A percentile compares a stretch with the other conserved stretches of the same genome.
These are phyloP conservation scores for Cheirogaleus medius DNA, from an alignment of 2,113 vertebrate genomes.

Conservation along the genomic window DNA sequence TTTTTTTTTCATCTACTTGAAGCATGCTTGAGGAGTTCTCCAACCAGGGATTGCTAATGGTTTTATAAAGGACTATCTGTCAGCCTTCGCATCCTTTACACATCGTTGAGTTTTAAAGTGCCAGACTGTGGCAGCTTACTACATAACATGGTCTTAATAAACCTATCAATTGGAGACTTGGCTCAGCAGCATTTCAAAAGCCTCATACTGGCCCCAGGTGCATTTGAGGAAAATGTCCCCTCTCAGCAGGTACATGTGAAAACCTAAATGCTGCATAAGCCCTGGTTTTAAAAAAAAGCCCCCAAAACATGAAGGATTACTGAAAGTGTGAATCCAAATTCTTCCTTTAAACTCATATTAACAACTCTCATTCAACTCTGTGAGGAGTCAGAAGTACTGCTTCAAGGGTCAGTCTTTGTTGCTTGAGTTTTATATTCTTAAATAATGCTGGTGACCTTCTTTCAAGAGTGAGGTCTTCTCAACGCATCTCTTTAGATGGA, in stretches of 20 bases:
- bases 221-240: constrained; percentile 56
- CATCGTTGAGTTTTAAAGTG: constrained; percentile 63
- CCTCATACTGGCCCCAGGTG: constrained; percentile 22
- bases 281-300: constrained; percentile 58
- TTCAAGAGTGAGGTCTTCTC: constrained; percentile 27
- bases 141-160: constrained; percentile 53
- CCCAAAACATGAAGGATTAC: constrained; percentile 44
- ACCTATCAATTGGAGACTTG: constrained; percentile 60
- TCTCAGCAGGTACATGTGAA: constrained; percentile 56
- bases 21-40: constrained; percentile 16
- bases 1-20: constrained; percentile 16
- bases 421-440: constrained; percentile 49
- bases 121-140: constrained; percentile 41
- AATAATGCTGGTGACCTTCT: constrained; percentile 57
- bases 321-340: constrained; percentile 27
- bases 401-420: constrained; percentile 39
- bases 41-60: background rate
- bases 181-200: constrained; percentile 60
- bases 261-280: constrained; percentile 51
- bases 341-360: constrained; percentile 54
- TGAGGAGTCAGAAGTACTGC: constrained; percentile 33
- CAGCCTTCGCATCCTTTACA: constrained; percentile 59
- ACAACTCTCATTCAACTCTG: constrained; percentile 41
- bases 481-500: background rate
- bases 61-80: constrained; percentile 43